Evolutionary conservation across 1,140 invertebrate genomes (phyloP), one percentile per base, ranked within the genome.

Genomic region (Lineus longissimus): DNA sequence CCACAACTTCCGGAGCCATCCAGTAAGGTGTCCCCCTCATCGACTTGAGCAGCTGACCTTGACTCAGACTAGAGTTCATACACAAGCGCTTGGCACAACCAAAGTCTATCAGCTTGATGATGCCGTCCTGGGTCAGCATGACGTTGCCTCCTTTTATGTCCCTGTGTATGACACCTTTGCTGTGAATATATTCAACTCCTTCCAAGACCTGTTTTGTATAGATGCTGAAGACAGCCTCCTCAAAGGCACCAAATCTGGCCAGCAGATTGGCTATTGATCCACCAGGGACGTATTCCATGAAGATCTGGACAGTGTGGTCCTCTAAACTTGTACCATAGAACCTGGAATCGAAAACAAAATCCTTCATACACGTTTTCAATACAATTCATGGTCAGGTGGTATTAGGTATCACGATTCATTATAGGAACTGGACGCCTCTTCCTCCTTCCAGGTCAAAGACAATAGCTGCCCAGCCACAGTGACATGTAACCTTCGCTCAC

Each of bases 111-210:
- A 99, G 82, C 82, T 99, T 99, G 11, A 98, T 95, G 71, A 85
- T 80, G 43, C 87, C 87, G 83, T 96, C 94, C n/a, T 90, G 90
- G 47, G 95, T 94, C 66, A 99, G 83, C 17, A 98, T 86, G 67
- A 98, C 98, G 1, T 96, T 98, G 81, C 97, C 95, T 55, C 93
- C 95, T 80, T 98, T 98, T 59, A 99, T 98, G 78, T 99, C 96
- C 79, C 77, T 77, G 81, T 99, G 97, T 74, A 99, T 98, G 51
- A 99, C 95, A 63, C 95, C 83, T 73, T 81, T 82, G n/a, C 63
- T 58, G 81, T 99, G 97, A 22, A 99, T 85, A 83, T 96, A 98
- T 41, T 93, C 90, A 55, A 99, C 81, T 22, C 96, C 96, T 84
- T 97, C 92, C 2, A 98, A 85, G 73, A 93, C 78, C 70, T 80